A percentile compares a stretch with the other conserved stretches of the same genome.
These are phyloP conservation scores for Carettochelys insculpta DNA, from an alignment of 2,113 vertebrate genomes.

Conservation along the genomic window DNA sequence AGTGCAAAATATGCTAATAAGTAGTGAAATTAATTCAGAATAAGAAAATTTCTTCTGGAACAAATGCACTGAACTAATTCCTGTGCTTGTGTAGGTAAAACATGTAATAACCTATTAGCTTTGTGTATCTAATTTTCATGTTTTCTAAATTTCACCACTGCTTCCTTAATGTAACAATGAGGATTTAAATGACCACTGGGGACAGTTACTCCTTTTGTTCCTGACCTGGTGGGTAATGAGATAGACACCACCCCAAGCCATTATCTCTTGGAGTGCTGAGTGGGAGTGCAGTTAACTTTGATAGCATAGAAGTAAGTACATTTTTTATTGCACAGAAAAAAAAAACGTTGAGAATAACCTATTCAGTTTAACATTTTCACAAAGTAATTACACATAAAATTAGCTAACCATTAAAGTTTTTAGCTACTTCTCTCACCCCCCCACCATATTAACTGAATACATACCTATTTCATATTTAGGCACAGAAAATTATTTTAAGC, in stretches of 20 bases:
- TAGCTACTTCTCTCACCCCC: conserved; percentile 32
- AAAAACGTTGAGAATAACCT: conserved; percentile 57
- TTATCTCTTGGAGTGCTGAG: conserved; percentile 70
- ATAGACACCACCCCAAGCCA: conserved; percentile 75
- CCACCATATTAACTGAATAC: conserved; percentile 34
- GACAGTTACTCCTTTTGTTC: conserved; percentile 71
- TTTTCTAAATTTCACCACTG: conserved; percentile 74
- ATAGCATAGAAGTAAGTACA: conserved; percentile 63
- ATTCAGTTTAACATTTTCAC: conserved; percentile 68
- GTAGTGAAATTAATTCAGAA: conserved; percentile 20
- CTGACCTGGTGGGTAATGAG: conserved; percentile 77
- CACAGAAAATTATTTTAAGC: conserved; percentile 33
- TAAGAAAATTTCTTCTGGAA: neutral
- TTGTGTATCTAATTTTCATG: conserved; percentile 69
- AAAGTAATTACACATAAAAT: conserved; percentile 69
- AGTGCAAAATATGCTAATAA: conserved; percentile 32
- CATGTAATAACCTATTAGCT: conserved; percentile 21
- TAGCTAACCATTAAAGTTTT: conserved; percentile 57
- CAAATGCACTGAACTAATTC: neutral
- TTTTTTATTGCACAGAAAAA: conserved; percentile 53
- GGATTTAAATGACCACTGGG: conserved; percentile 81
- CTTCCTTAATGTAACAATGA: conserved; percentile 78
- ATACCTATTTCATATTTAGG: conserved; percentile 39
- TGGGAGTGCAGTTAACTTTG: conserved; percentile 73
- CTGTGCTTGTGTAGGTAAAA: neutral